A percentile compares a stretch with the other conserved stretches of the same genome.
Conservation (phyloP, 2,113 vertebrate genomes). For the Oreochromis spilurus region DNA sequence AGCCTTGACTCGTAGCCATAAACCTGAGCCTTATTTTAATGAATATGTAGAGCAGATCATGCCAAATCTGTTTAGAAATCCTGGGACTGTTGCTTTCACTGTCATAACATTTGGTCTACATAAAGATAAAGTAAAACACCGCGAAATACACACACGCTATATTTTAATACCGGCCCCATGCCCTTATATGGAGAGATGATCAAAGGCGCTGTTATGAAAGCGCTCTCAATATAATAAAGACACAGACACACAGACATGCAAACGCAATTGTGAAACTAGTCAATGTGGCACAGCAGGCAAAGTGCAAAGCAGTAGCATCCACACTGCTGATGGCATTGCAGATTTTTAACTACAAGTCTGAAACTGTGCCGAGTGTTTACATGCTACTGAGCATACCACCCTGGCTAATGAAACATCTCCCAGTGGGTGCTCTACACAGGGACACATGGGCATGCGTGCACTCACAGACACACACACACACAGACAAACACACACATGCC, state of each 20-base stretch:
- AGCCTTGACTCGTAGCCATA: not conserved
- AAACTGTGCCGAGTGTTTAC: constrained; percentile 26
- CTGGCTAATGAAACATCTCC: constrained; percentile 40
- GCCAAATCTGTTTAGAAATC: not conserved
- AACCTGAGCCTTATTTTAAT: not conserved
- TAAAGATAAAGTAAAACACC: not conserved
- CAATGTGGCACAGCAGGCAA: constrained; percentile 18
- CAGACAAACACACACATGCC: not conserved
- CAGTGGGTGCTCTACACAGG: not conserved
- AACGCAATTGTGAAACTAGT: not conserved
- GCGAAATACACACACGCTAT: not conserved
- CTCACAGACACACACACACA: not conserved
- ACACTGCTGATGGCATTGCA: constrained; percentile 18
- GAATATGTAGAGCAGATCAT: not conserved
- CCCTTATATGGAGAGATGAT: not conserved
- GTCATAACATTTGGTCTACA: not conserved
- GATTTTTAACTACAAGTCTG: constrained; percentile 5
- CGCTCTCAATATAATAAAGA: constrained; percentile 11
- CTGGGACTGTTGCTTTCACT: not conserved
- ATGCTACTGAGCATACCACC: constrained; percentile 9
- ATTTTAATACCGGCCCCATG: not conserved
- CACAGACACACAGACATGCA: not conserved
- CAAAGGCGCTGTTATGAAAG: constrained; percentile 26
- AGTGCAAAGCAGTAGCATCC: constrained; percentile 26
- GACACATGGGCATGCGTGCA: not conserved